phyloP scores from a whole-genome alignment of 2,113 vertebrate genomes.

The Mustela nigripes region DNA sequence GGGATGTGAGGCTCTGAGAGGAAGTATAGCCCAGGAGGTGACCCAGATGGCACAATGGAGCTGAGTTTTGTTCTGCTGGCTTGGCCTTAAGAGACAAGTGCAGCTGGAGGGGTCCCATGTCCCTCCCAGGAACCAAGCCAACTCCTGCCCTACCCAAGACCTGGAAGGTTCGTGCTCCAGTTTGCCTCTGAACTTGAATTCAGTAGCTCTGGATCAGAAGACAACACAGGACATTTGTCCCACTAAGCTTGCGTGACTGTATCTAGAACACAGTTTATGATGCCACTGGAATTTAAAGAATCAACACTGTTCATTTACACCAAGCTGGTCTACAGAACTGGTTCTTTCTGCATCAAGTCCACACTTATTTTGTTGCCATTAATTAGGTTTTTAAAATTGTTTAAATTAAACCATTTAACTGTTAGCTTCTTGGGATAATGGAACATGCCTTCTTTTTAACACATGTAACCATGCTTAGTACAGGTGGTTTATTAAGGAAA shows the following conservation, averaged over 20 bases:
- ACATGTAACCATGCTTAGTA: neutral
- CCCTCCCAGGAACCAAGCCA: neutral
- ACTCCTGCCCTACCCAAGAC: neutral
- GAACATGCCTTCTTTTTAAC: neutral
- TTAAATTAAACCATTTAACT: neutral
- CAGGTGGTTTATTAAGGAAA: neutral
- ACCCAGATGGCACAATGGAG: fast-evolving
- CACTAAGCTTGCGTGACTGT: fast-evolving
- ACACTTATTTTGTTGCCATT: neutral
- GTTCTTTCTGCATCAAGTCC: neutral
- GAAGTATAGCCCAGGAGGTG: neutral
- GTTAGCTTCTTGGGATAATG: neutral
- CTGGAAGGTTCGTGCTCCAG: neutral
- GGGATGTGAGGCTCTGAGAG: neutral
- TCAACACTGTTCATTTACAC: neutral
- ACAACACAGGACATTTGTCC: too few relatives aligned
- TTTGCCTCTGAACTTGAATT: neutral
- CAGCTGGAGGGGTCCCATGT: neutral
- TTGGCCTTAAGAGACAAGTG: neutral
- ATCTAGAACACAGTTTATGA: fast-evolving
- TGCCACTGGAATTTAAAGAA: neutral
- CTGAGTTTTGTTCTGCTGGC: neutral
- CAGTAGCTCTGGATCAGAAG: neutral
- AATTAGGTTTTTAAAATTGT: neutral
- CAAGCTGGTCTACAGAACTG: neutral